Evolutionary conservation across 2,888 invertebrate species (phyloP).

Genomic region (Augochlorella aurata): DNA sequence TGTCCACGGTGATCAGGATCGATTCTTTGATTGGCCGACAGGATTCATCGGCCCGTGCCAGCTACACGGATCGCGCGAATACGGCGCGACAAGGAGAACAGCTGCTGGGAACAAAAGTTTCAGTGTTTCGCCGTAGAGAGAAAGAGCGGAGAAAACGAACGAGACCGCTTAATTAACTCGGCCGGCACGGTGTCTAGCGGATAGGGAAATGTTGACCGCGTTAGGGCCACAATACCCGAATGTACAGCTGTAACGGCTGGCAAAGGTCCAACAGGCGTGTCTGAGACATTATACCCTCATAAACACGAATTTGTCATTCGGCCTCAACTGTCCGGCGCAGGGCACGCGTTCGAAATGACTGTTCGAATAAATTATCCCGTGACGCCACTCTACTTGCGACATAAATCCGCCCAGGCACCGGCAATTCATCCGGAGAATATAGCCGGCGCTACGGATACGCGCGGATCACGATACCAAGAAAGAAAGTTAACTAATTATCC

Average conservation of each 20-base stretch:
- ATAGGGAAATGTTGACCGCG: constrained; percentile 58
- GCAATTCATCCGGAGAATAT: background rate
- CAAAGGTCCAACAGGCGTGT: constrained; percentile 57
- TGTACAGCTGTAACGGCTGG: constrained; percentile 63
- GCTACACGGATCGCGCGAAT: constrained; percentile 48
- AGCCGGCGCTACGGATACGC: background rate
- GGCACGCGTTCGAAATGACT: background rate
- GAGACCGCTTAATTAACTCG: constrained; percentile 66
- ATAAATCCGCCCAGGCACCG: background rate
- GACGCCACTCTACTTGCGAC: background rate
- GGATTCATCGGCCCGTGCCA: constrained; percentile 24
- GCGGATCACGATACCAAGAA: background rate
- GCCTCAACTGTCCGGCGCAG: constrained; percentile 5
- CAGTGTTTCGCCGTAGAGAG: constrained; percentile 6
- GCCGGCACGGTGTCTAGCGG: constrained; percentile 39
- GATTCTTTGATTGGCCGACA: background rate
- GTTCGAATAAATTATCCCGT: constrained; percentile 15
- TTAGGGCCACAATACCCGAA: constrained; percentile 58
- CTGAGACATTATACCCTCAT: constrained; percentile 40
- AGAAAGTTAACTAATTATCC: constrained; percentile 22
- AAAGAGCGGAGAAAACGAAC: constrained; percentile 44
- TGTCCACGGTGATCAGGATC: background rate
- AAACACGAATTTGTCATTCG: constrained; percentile 51
- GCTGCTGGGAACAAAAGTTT: constrained; percentile 57
- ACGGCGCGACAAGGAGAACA: constrained; percentile 34